These are phyloP conservation scores for Slavum lentiscoides DNA, from an alignment of 2,888 invertebrate species.

Conservation along the genomic window DNA sequence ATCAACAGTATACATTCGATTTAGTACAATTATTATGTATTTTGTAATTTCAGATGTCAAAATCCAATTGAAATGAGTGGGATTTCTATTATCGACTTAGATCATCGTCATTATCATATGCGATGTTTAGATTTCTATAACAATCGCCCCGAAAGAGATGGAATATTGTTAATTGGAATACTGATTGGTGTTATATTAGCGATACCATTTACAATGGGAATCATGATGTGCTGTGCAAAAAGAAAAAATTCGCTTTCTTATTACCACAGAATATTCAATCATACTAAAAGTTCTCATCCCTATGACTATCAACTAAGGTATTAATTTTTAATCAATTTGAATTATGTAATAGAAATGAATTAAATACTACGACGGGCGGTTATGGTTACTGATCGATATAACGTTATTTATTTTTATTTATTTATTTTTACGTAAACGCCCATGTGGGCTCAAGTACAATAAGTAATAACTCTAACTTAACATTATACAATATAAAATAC, in stretches of 20 bases:
- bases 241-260: slow-evolving; percentile 29
- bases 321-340: neutral
- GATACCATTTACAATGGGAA: slow-evolving; percentile 68
- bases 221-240: slow-evolving; percentile 63
- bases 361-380: too few relatives aligned
- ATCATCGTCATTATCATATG: slow-evolving; percentile 65
- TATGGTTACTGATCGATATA: too few relatives aligned
- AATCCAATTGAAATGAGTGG: slow-evolving; percentile 70
- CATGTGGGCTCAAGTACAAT: too few relatives aligned
- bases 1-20: neutral
- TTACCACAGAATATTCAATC: slow-evolving; percentile 43
- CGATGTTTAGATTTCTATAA: slow-evolving; percentile 71
- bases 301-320: slow-evolving; percentile 41
- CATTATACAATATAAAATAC: too few relatives aligned
- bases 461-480: too few relatives aligned
- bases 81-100: slow-evolving; percentile 66
- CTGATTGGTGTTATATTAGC: slow-evolving; percentile 71
- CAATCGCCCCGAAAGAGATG: slow-evolving; percentile 70
- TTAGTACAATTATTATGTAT: neutral
- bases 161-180: slow-evolving; percentile 68
- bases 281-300: neutral
- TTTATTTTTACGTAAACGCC: too few relatives aligned
- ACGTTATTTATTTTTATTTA: too few relatives aligned
- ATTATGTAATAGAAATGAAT: too few relatives aligned
- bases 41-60: slow-evolving; percentile 64